phyloP scores from a whole-genome alignment of 2,113 vertebrate genomes.

The Gopherus evgoodei region DNA sequence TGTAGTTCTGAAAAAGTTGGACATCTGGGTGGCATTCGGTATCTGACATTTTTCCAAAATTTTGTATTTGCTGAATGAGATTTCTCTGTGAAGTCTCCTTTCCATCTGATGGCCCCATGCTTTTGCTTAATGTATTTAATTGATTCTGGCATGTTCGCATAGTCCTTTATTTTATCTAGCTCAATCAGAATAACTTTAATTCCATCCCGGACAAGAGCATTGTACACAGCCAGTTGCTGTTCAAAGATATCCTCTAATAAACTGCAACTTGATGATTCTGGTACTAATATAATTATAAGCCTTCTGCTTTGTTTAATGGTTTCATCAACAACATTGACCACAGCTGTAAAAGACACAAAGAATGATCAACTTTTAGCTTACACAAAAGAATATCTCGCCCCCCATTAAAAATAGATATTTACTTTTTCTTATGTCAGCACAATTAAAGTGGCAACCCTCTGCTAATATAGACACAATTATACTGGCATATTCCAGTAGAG shows the following conservation, averaged over 20 bases:
- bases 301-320: conserved; percentile 87
- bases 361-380: background rate
- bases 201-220: conserved; percentile 83
- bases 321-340: conserved; percentile 73
- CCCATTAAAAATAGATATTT: background rate
- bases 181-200: conserved; percentile 92
- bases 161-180: conserved; percentile 86
- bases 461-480: background rate
- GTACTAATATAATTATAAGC: conserved; percentile 86
- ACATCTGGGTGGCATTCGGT: conserved; percentile 85
- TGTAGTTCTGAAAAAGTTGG: background rate
- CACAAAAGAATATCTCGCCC: background rate
- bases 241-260: conserved; percentile 78
- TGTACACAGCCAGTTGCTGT: conserved; percentile 85
- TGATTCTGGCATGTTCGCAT: conserved; percentile 87
- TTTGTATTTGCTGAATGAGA: conserved; percentile 74
- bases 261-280: conserved; percentile 62
- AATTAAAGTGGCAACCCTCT: background rate
- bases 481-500: background rate
- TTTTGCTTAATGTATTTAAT: conserved; percentile 89
- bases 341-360: conserved; percentile 69
- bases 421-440: background rate
- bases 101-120: conserved; percentile 87
- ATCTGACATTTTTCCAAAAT: conserved; percentile 94
- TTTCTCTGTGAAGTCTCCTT: conserved; percentile 70